These are phyloP conservation scores for Polyommatus iphigenia DNA, from an alignment of 2,888 invertebrate genomes.

Conservation along the genomic window DNA sequence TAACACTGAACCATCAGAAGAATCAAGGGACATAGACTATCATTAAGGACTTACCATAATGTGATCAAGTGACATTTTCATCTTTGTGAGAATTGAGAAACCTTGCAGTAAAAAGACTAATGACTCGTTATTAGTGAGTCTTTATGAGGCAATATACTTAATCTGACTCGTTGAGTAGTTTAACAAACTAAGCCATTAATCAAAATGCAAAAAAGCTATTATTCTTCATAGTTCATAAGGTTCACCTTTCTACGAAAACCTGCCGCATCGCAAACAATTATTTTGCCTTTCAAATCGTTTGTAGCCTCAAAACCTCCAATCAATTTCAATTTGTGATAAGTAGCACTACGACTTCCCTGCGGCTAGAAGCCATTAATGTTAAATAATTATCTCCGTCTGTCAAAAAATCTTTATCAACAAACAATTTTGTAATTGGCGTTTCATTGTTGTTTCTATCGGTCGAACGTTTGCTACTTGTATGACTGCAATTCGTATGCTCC, in stretches of 20 bases:
- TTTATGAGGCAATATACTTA: constrained; percentile 5
- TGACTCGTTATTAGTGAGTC: constrained; percentile 3
- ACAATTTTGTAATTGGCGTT: constrained; percentile 6
- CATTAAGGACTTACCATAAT: neutral
- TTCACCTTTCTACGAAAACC: constrained; percentile 9
- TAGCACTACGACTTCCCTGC: constrained; percentile 7
- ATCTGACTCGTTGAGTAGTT: neutral
- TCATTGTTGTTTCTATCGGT: neutral
- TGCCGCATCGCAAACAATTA: neutral
- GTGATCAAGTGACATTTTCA: neutral
- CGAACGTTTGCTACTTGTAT: neutral
- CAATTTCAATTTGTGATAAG: constrained; percentile 22
- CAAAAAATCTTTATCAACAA: constrained; percentile 15
- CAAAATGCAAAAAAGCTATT: neutral
- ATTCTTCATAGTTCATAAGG: constrained; percentile 3
- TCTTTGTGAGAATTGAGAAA: constrained; percentile 12
- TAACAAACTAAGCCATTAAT: constrained; percentile 12
- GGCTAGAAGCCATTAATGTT: neutral
- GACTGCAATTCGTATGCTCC: neutral
- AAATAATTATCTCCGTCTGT: constrained; percentile 10
- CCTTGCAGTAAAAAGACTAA: constrained; percentile 6
- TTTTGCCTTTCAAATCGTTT: constrained; percentile 12
- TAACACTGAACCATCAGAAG: neutral
- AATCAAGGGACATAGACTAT: neutral
- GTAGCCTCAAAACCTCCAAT: constrained; percentile 21